These are phyloP conservation scores for Pyrochroa serraticornis DNA, from an alignment of 2,888 invertebrate species.

Conservation along the genomic window DNA sequence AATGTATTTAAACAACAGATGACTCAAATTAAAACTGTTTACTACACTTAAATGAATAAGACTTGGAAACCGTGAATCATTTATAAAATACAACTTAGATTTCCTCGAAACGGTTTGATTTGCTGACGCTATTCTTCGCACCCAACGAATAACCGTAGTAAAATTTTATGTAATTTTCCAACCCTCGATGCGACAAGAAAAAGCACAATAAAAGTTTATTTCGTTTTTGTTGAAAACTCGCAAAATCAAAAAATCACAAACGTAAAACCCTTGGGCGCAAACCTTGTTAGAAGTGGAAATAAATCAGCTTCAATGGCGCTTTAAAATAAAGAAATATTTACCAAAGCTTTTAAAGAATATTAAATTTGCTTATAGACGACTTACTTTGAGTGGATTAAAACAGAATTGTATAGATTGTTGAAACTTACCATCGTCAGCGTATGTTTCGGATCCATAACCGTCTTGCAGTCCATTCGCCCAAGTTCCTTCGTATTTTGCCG, in stretches of 20 bases:
- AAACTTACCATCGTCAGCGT: slow-evolving; percentile 95
- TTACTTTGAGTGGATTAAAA: not conserved
- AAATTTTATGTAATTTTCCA: too few species aligned
- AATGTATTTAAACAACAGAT: slow-evolving; percentile 18
- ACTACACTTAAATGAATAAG: slow-evolving; percentile 16
- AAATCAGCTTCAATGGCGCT: too few species aligned
- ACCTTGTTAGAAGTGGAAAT: too few species aligned
- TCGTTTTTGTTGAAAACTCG: too few species aligned
- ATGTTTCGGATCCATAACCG: slow-evolving; percentile 99
- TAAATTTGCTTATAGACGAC: not conserved
- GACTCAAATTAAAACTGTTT: slow-evolving; percentile 21
- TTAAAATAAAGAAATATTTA: too few species aligned
- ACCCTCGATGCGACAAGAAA: too few species aligned
- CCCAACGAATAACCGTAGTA: too few species aligned
- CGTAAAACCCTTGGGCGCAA: too few species aligned
- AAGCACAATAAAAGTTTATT: too few species aligned
- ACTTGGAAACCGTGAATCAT: slow-evolving; percentile 12
- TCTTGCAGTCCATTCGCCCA: slow-evolving; percentile 99
- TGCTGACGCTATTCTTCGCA: not conserved
- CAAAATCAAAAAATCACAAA: too few species aligned
- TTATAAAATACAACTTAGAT: not conserved
- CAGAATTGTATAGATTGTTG: not conserved
- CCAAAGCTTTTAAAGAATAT: too few species aligned
- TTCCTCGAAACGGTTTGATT: not conserved
- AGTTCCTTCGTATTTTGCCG: slow-evolving; percentile 96